Conservation (phyloP, 2,888 invertebrate genomes). For the Phytoseiulus persimilis region DNA sequence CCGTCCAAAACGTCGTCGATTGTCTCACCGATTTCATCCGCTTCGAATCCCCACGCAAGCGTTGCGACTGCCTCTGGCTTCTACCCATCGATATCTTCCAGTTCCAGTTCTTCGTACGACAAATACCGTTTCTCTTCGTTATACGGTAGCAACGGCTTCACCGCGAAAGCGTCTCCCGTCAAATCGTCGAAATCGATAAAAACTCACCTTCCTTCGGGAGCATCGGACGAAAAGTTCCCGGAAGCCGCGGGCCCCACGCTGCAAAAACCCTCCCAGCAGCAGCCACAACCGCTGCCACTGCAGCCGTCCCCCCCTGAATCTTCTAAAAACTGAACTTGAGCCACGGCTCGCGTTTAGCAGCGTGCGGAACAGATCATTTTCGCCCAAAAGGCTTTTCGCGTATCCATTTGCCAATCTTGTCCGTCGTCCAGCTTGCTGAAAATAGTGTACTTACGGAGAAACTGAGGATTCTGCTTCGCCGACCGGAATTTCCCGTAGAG, state of each 20-base stretch:
- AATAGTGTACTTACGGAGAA: neutral
- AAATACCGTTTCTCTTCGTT: constrained; percentile 23
- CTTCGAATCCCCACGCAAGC: constrained; percentile 5
- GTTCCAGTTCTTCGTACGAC: constrained; percentile 13
- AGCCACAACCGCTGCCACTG: neutral
- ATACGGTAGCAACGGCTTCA: constrained; percentile 35
- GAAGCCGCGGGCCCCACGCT: neutral
- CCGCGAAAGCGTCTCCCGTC: constrained; percentile 21
- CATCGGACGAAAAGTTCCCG: neutral
- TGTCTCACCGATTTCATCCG: neutral
- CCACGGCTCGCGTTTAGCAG: neutral
- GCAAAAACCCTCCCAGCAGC: neutral
- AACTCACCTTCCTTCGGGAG: neutral
- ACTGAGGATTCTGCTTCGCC: neutral
- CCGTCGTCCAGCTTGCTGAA: neutral
- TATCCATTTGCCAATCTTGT: neutral
- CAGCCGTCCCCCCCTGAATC: neutral
- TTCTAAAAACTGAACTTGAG: neutral
- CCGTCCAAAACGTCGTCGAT: neutral
- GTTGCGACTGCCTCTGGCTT: neutral
- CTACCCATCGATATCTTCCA: neutral
- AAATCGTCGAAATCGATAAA: constrained; percentile 36
- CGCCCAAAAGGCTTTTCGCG: neutral
- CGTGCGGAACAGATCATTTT: neutral
- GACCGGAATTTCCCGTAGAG: neutral